Evolutionary conservation across 1,140 invertebrate genomes (phyloP), one percentile per base, ranked within the genome.

Genomic region (Harpegnathos saltator): DNA sequence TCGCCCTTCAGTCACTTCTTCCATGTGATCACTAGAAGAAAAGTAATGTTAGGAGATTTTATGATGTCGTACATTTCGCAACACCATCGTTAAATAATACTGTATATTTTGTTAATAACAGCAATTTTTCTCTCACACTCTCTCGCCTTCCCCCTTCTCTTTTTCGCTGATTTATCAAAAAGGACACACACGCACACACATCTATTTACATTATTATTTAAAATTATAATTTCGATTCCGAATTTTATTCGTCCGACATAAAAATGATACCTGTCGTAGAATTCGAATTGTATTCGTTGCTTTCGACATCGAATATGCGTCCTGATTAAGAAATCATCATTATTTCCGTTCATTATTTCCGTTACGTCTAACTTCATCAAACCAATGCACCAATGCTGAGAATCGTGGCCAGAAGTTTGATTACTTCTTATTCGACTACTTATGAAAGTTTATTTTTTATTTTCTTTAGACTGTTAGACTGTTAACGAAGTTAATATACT

Each of bases 181-280:
- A 0, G 4, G 22, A n/a, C 17, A 4, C 29, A 33, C 29, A 33
- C 5, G n/a, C n/a, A 9, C 52, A 9, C 26, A 14, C 9, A 14
- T 33, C 33, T 78, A 66, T 66, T 66, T 66, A 78, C 50, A 78
- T 19, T 75, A 33, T 7, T 80, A 58, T 68, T 59, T 44, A 12
- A 12, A 29, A 1, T 3, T 15, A 14, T 7, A 44, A 58, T 69
- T 80, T 38, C 12, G 22, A 52, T 22, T 17, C 44, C n/a, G 26
- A 66, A 56, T 44, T 38, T 24, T 17, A 59, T 58, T 44, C 26
- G 29, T 68, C 14, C 29, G n/a, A 17, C 11, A 1, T n/a, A 50
- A 73, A 48, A 66, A 66, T 66, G 22, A 29, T 11, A 44, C 66
- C 17, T 14, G 1, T 66, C 22, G 11, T 17, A n/a, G 5, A 5